Percentiles rank a stretch among this genome's conserved stretches.
phyloP scores from a whole-genome alignment of 2,113 vertebrate genomes.

The Carettochelys insculpta region DNA sequence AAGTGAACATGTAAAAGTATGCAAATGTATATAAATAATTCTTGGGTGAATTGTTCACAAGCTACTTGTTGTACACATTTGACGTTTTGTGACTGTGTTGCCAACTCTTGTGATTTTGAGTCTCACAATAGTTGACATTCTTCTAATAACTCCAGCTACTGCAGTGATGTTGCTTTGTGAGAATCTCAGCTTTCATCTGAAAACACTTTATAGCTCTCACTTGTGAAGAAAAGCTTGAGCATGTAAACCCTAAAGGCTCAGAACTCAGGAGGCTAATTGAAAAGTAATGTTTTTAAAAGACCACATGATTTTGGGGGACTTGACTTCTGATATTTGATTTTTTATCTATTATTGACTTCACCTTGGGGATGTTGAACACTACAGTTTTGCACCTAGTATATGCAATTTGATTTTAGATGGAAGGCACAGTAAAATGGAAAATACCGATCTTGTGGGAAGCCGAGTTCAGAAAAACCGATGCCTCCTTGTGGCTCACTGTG shows the following conservation, averaged over 20 bases:
- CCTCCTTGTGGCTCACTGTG: neutral
- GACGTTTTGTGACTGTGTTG: neutral
- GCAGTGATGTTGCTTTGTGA: neutral
- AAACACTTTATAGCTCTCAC: neutral
- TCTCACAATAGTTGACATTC: neutral
- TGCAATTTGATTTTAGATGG: accelerated
- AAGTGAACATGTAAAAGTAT: neutral
- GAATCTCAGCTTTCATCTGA: neutral
- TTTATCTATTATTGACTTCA: neutral
- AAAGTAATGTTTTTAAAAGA: neutral
- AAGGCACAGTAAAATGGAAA: neutral
- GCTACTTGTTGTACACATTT: neutral
- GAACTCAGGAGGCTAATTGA: neutral
- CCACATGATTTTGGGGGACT: neutral
- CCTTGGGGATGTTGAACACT: neutral
- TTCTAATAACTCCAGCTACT: neutral
- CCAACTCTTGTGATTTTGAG: neutral
- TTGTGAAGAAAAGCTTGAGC: neutral
- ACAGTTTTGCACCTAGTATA: neutral
- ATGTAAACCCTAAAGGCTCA: neutral
- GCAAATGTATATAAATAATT: neutral
- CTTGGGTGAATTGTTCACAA: neutral
- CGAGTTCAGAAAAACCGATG: neutral
- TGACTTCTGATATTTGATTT: neutral
- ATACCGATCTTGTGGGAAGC: neutral